Evolutionary conservation across 2,113 vertebrate species (phyloP).

Genomic region (Cranoglanis bouderius): DNA sequence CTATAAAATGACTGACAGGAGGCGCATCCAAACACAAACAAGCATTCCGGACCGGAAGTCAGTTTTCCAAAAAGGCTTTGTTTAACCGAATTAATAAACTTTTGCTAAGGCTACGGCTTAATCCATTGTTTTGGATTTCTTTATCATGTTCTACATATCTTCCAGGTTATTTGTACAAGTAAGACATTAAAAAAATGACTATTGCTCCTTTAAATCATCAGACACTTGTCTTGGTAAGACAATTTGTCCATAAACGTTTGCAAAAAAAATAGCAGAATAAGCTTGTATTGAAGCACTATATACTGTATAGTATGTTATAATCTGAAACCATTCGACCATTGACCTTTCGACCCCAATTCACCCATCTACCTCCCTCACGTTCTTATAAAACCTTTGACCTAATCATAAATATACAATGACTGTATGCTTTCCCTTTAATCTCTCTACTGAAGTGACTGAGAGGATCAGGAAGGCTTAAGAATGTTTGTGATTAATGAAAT

Average conservation of each 20-base stretch:
- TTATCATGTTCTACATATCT: neutral
- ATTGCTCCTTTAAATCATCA: neutral
- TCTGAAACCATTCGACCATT: neutral
- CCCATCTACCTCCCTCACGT: too few relatives aligned
- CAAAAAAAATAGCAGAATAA: neutral
- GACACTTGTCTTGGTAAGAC: neutral
- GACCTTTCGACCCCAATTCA: slow-evolving; percentile 3
- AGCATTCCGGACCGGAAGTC: too few relatives aligned
- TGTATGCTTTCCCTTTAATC: slow-evolving; percentile 9
- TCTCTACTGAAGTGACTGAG: slow-evolving; percentile 25
- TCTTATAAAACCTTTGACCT: slow-evolving; percentile 21
- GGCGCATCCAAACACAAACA: neutral
- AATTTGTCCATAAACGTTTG: neutral
- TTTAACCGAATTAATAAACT: too few relatives aligned
- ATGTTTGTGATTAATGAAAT: slow-evolving; percentile 55
- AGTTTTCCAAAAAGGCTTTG: too few relatives aligned
- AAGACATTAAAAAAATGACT: too few relatives aligned
- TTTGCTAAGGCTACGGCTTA: too few relatives aligned
- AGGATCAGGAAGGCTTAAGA: slow-evolving; percentile 30
- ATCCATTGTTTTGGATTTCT: neutral
- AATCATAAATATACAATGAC: slow-evolving; percentile 46
- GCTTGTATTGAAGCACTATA: neutral
- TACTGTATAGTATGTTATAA: too few relatives aligned
- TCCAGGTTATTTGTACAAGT: neutral
- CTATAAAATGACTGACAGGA: neutral